A percentile compares a stretch with the other conserved stretches of the same genome.
phyloP scores from a whole-genome alignment of 1,140 invertebrate species.

The Papilio xuthus region DNA sequence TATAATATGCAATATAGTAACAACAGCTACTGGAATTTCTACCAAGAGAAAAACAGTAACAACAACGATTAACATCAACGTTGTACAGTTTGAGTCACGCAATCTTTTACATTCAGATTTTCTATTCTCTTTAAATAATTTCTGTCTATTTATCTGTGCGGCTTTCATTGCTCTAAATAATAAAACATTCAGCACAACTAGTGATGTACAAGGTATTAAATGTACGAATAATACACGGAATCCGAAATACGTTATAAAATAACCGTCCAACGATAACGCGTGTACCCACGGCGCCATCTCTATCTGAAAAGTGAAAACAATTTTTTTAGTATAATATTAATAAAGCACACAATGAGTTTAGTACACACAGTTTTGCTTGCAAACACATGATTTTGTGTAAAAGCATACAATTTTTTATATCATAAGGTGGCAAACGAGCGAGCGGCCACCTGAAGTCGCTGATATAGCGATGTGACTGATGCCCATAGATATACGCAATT shows the following conservation, averaged over 20 bases:
- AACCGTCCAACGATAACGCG: constrained; percentile 85
- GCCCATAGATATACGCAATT: too few species aligned
- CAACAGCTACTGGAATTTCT: constrained; percentile 94
- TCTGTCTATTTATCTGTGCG: constrained; percentile 90
- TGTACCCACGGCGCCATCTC: constrained; percentile 86
- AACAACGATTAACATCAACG: constrained; percentile 97
- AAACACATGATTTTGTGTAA: neutral
- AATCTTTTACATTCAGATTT: constrained; percentile 92
- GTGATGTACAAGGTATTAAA: constrained; percentile 92
- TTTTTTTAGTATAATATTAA: neutral
- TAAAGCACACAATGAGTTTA: neutral
- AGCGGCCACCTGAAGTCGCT: too few species aligned
- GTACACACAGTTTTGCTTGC: constrained; percentile 13
- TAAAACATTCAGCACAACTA: constrained; percentile 94
- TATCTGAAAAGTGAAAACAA: constrained; percentile 61
- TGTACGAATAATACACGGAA: constrained; percentile 96
- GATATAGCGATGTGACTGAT: too few species aligned
- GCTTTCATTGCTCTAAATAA: constrained; percentile 92
- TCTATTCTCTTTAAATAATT: constrained; percentile 92
- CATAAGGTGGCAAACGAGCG: too few species aligned
- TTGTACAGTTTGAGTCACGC: constrained; percentile 95
- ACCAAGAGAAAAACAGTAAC: constrained; percentile 95
- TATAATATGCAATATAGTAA: constrained; percentile 92
- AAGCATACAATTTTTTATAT: neutral
- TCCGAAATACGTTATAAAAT: constrained; percentile 91